Evolutionary conservation across 2,113 vertebrate genomes (phyloP).

Genomic region (Dolichallabes microphthalmus): DNA sequence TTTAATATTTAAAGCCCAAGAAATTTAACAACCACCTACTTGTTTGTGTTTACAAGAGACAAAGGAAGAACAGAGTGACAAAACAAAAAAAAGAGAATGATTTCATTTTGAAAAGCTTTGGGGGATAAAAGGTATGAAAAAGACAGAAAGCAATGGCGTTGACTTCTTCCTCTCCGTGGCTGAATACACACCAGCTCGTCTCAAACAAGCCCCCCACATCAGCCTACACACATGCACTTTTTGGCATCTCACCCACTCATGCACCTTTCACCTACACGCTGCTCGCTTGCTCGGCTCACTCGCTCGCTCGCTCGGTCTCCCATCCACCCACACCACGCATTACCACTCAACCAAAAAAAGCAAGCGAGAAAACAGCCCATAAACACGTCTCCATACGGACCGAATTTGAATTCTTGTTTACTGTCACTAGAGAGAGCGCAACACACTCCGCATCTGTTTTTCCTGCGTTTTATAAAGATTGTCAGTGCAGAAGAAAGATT

Average conservation of each 20-base stretch:
- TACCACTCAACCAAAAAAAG: slow-evolving; percentile 34
- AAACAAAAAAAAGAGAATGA: slow-evolving; percentile 5
- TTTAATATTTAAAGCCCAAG: background rate
- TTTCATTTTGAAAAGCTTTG: background rate
- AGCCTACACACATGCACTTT: slow-evolving; percentile 63
- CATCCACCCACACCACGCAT: slow-evolving; percentile 40
- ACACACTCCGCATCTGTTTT: slow-evolving; percentile 20
- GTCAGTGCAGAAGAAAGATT: background rate
- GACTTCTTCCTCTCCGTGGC: slow-evolving; percentile 11
- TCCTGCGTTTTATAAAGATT: background rate
- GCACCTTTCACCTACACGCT: slow-evolving; percentile 32
- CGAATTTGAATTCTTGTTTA: slow-evolving; percentile 18
- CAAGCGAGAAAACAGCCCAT: slow-evolving; percentile 6
- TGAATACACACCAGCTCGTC: slow-evolving; percentile 46
- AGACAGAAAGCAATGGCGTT: slow-evolving; percentile 3
- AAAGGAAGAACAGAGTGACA: background rate
- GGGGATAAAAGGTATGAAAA: background rate
- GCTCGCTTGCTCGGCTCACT: background rate
- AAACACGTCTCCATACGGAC: slow-evolving; percentile 17
- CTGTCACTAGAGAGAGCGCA: slow-evolving; percentile 27
- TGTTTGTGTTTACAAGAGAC: background rate
- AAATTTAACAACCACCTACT: slow-evolving; percentile 14
- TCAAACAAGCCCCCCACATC: slow-evolving; percentile 65
- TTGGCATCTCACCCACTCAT: slow-evolving; percentile 63
- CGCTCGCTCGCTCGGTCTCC: background rate